A percentile compares a stretch with the other conserved stretches of the same genome.
Conservation (phyloP, 2,113 vertebrate species). For the Ptyas mucosa region DNA sequence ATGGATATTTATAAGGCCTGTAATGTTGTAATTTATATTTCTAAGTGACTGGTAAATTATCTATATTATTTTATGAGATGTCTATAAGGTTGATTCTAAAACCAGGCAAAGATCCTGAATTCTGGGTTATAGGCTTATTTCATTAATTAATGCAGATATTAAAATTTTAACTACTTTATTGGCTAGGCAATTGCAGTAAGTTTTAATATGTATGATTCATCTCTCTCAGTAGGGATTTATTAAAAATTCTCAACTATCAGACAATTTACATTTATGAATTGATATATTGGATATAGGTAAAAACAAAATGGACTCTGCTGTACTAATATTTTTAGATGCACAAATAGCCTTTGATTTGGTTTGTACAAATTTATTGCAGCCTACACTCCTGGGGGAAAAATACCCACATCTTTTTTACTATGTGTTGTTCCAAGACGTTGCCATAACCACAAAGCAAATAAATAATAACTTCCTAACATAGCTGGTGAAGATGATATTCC, state of each 20-base stretch:
- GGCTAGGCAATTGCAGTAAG: background rate
- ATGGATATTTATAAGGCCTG: background rate
- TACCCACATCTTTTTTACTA: background rate
- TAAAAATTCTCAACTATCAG: background rate
- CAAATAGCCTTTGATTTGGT: background rate
- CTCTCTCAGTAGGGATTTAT: background rate
- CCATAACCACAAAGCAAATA: background rate
- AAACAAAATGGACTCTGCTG: background rate
- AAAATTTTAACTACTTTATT: background rate
- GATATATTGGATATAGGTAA: background rate
- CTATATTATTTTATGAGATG: background rate
- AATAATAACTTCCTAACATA: background rate
- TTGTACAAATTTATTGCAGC: background rate
- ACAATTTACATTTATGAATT: background rate
- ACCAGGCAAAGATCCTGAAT: background rate
- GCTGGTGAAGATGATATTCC: background rate
- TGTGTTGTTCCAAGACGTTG: background rate
- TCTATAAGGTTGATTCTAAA: background rate
- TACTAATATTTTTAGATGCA: background rate
- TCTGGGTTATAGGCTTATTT: background rate
- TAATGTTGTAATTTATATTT: background rate
- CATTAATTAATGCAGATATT: background rate
- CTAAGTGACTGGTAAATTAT: background rate
- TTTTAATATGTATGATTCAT: background rate
- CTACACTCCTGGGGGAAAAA: background rate